phyloP scores from a whole-genome alignment of 2,888 invertebrate species.

The Seira sanloemensis region DNA sequence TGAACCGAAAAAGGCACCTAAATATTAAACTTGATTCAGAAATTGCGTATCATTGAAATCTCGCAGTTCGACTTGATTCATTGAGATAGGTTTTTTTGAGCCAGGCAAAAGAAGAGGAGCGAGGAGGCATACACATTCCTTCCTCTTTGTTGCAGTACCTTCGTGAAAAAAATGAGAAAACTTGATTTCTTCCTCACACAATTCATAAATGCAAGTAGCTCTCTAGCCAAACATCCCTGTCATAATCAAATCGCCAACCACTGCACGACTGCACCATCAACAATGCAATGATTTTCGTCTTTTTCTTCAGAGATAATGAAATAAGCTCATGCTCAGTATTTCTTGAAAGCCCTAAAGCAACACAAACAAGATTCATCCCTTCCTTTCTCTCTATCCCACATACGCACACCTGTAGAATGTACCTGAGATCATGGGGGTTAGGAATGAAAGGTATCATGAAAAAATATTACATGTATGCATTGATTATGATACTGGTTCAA shows the following conservation, averaged over 20 bases:
- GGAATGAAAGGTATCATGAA: not conserved
- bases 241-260: not conserved
- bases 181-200: not conserved
- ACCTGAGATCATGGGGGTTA: not conserved
- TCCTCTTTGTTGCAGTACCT: not conserved
- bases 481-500: not conserved
- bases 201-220: not conserved
- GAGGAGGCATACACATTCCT: no score
- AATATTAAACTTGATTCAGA: no score
- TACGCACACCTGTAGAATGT: not conserved
- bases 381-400: not conserved
- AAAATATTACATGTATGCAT: not conserved
- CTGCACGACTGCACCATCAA: not conserved
- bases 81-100: no score
- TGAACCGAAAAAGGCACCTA: no score
- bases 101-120: no score
- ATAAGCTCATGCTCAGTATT: not conserved
- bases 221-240: not conserved
- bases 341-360: not conserved
- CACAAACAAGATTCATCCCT: not conserved
- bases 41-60: no score
- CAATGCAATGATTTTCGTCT: no score
- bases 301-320: not conserved
- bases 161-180: not conserved
- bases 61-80: no score